Evolutionary conservation across 2,888 invertebrate species (phyloP).

Genomic region (Dusona sp.): DNA sequence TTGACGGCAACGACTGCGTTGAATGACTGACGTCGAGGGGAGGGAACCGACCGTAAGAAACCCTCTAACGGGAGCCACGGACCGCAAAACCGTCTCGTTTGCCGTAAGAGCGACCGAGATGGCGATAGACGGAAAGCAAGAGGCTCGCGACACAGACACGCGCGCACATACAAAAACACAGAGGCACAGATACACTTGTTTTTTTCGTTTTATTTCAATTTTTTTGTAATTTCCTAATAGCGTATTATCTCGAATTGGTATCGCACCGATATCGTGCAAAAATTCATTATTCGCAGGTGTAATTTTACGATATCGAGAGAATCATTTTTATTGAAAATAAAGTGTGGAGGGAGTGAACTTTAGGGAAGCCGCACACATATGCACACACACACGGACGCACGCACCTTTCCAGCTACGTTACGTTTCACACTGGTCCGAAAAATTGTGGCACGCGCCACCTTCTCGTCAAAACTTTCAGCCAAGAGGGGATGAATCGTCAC

Average conservation of each 20-base stretch:
- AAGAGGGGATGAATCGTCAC: slow-evolving; percentile 10
- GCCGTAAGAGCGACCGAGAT: slow-evolving; percentile 42
- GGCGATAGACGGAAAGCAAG: slow-evolving; percentile 6
- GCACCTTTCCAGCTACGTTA: slow-evolving; percentile 17
- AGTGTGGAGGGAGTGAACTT: slow-evolving; percentile 6
- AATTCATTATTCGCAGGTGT: not conserved
- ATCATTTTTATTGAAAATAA: not conserved
- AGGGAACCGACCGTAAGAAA: slow-evolving; percentile 72
- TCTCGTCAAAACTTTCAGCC: not conserved
- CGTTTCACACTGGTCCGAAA: slow-evolving; percentile 17
- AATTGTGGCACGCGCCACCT: slow-evolving; percentile 46
- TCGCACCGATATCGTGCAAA: not conserved
- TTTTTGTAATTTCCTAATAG: not conserved
- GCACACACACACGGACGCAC: slow-evolving; percentile 6
- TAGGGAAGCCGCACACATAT: slow-evolving; percentile 11
- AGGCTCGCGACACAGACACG: slow-evolving; percentile 31
- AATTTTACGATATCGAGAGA: not conserved
- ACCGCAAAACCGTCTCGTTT: slow-evolving; percentile 71
- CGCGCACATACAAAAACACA: slow-evolving; percentile 39
- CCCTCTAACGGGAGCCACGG: slow-evolving; percentile 74
- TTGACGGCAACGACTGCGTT: slow-evolving; percentile 65
- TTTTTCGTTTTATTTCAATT: slow-evolving; percentile 7
- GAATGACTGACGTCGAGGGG: slow-evolving; percentile 69
- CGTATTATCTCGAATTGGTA: slow-evolving; percentile 1
- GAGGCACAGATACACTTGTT: slow-evolving; percentile 19